Base-by-base conservation (phyloP, 2,888 invertebrate genomes). In the Dasysyrphus albostriatus region DNA sequence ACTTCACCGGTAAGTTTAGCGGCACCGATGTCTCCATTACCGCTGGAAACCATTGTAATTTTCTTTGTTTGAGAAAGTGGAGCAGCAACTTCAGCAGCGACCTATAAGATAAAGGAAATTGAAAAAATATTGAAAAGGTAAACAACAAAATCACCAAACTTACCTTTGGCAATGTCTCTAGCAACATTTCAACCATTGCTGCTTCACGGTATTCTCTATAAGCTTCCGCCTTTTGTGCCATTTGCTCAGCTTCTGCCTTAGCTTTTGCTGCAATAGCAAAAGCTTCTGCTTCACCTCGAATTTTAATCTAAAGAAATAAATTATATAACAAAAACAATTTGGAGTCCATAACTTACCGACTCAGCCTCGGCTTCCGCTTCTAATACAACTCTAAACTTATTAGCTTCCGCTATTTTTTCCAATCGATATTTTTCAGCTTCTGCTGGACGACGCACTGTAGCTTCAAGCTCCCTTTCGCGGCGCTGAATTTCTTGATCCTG, bases 301-400 rank as follows among this genome's bases (percentile, higher is more conserved):
- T 95, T 91, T 95, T 94, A 37, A 96, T 93, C 93, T 93, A 80
- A 32, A 87, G 72, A 19, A 10, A 37, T 54, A 34, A 63, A 24
- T 29, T 47, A 12, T 42, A 0, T n/a, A 37, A 9, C 5, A 51
- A 51, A 19, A 24, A 47, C 14, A 54, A 56, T 56, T 10, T 12
- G 8, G 54, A 51, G 9, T 19, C 4, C 0, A 58, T 10, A 2
- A 37, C 19, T 32, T 83, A 95, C 95, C 19, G 98, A 96, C 93
- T 99, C 98, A 0, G 98, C 96, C 91, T 98, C 98, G 0, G 98
- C 99, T 92, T 98, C 97, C 0, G 99, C 98, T 92, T 99, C 98
- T 90, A 98, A 94, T n/a, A 98, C 95, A 7, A 97, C 95, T 89
- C 97, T 95, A 91, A 96, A 94, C 91, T 96, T 95, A 92, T 98